These are phyloP conservation scores for Notechis scutatus DNA, from an alignment of 2,113 vertebrate genomes.

Conservation along the genomic window DNA sequence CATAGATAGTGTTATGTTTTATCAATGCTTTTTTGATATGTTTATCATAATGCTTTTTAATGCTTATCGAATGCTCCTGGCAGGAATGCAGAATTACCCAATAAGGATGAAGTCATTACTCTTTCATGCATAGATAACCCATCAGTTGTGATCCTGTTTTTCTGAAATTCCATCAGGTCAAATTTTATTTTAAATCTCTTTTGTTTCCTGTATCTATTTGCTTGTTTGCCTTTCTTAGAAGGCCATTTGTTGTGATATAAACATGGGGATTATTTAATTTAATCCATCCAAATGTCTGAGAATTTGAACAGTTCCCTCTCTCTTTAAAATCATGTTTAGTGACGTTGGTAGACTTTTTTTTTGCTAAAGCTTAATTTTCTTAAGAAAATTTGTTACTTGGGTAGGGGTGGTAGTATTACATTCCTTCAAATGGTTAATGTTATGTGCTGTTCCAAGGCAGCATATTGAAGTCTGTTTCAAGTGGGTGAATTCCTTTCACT, in stretches of 20 bases:
- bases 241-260: neutral
- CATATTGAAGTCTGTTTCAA: neutral
- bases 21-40: neutral
- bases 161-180: neutral
- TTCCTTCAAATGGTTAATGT: neutral
- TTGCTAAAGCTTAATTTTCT: neutral
- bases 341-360: neutral
- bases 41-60: neutral
- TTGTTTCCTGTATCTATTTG: neutral
- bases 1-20: neutral
- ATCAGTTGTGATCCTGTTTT: neutral
- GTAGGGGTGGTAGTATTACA: neutral
- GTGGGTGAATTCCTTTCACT: neutral
- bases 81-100: neutral
- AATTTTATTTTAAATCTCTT: neutral
- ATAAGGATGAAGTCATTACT: neutral
- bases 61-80: neutral
- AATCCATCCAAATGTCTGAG: neutral
- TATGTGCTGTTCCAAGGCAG: neutral
- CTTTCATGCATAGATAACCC: constrained; percentile 10
- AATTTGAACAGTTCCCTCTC: constrained; percentile 36
- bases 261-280: neutral
- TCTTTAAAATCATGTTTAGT: neutral
- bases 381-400: neutral
- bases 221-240: neutral